Percentiles rank a stretch among this genome's conserved stretches.
phyloP scores from a whole-genome alignment of 2,113 vertebrate genomes.

The Microtus oregoni region DNA sequence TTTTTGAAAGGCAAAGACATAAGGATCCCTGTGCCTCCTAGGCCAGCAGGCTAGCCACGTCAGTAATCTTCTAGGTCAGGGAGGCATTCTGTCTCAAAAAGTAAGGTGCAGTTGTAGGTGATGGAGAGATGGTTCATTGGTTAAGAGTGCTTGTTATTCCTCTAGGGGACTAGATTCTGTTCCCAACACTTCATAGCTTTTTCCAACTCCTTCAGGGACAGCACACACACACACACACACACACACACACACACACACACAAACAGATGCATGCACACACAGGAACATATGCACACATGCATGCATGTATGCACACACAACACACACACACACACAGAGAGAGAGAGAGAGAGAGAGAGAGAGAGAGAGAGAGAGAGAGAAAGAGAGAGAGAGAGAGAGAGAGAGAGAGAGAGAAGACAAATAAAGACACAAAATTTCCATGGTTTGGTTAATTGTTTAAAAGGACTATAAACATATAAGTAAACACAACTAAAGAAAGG shows the following conservation, averaged over 20 bases:
- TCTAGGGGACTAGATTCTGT: neutral
- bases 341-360: neutral
- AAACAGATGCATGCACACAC: neutral
- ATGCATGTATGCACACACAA: no score
- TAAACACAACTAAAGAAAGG: neutral
- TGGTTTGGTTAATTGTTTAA: constrained; percentile 20
- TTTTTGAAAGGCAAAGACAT: neutral
- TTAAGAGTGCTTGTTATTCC: neutral
- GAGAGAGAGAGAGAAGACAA: neutral
- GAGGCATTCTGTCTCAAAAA: neutral
- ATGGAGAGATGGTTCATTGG: neutral
- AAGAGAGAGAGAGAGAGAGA: neutral
- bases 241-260: neutral
- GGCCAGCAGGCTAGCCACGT: neutral
- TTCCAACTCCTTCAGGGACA: neutral
- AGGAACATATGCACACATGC: neutral
- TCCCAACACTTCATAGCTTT: neutral
- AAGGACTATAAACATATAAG: neutral
- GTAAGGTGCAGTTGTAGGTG: neutral
- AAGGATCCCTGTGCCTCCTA: neutral
- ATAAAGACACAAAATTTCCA: neutral
- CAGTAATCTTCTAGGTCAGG: neutral
- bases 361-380: neutral
- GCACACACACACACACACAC: neutral
- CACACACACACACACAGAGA: neutral